These are phyloP conservation scores for Automeris io DNA, from an alignment of 2,888 invertebrate species.

Conservation along the genomic window DNA sequence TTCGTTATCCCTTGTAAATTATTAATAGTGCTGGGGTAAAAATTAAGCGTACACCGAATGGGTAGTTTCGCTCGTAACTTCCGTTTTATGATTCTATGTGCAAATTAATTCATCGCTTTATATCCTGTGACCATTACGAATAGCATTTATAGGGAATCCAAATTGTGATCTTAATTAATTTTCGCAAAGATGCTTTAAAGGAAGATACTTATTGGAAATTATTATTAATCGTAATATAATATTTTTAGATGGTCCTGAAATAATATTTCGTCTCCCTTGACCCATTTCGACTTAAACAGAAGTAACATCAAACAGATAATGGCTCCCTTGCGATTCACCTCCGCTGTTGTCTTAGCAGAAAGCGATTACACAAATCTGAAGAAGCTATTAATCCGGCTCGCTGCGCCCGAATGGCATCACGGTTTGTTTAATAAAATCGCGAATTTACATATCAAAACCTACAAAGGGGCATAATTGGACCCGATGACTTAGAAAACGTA, in stretches of 20 bases:
- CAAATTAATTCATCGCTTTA: conserved; percentile 63
- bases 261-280: conserved; percentile 15
- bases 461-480: conserved; percentile 78
- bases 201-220: too few species aligned
- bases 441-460: conserved; percentile 78
- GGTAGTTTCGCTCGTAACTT: conserved; percentile 70
- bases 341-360: conserved; percentile 72
- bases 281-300: conserved; percentile 19
- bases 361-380: conserved; percentile 77
- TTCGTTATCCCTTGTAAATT: conserved; percentile 73
- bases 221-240: too few species aligned
- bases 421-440: conserved; percentile 77
- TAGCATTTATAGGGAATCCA: conserved; percentile 20
- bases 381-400: conserved; percentile 76
- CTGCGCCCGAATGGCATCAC: conserved; percentile 75
- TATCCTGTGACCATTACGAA: conserved; percentile 43
- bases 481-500: conserved; percentile 78
- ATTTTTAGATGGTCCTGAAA: not conserved
- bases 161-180: conserved; percentile 8
- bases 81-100: conserved; percentile 67
- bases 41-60: conserved; percentile 76
- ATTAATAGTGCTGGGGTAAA: conserved; percentile 76
- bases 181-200: not conserved
- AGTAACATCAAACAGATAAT: conserved; percentile 42
- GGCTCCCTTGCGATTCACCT: conserved; percentile 57